These are phyloP conservation scores for Ophioninae sp. DNA, from an alignment of 2,888 invertebrate genomes.

Conservation along the genomic window DNA sequence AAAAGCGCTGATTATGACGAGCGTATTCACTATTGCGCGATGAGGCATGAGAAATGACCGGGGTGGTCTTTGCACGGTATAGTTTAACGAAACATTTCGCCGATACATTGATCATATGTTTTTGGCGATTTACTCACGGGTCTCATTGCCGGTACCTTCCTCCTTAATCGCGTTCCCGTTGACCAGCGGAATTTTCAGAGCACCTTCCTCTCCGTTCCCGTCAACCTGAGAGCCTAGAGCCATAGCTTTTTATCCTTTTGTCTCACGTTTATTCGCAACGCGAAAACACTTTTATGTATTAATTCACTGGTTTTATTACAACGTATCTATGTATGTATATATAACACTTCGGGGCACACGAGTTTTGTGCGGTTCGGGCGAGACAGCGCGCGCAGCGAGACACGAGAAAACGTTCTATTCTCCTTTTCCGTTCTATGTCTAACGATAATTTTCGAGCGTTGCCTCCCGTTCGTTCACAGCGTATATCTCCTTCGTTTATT, in stretches of 20 bases:
- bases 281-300: slow-evolving; percentile 13
- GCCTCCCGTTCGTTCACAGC: slow-evolving; percentile 11
- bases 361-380: slow-evolving; percentile 49
- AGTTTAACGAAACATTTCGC: not conserved
- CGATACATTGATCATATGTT: not conserved
- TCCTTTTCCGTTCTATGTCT: slow-evolving; percentile 40
- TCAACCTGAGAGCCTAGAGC: slow-evolving; percentile 80
- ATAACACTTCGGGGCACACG: slow-evolving; percentile 48
- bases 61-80: not conserved
- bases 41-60: not conserved
- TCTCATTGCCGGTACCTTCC: slow-evolving; percentile 55
- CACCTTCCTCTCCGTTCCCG: slow-evolving; percentile 76
- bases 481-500: slow-evolving; percentile 42
- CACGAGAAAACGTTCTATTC: slow-evolving; percentile 44
- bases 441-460: slow-evolving; percentile 26
- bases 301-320: slow-evolving; percentile 23
- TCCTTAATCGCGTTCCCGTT: slow-evolving; percentile 69
- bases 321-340: slow-evolving; percentile 24
- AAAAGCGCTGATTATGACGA: not conserved
- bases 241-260: slow-evolving; percentile 69
- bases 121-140: slow-evolving; percentile 46
- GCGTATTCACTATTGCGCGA: not conserved
- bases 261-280: slow-evolving; percentile 27
- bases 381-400: slow-evolving; percentile 50
- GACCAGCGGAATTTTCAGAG: slow-evolving; percentile 74